Evolutionary conservation across 1,140 invertebrate genomes (phyloP).

Genomic region (Cydia strobilella): DNA sequence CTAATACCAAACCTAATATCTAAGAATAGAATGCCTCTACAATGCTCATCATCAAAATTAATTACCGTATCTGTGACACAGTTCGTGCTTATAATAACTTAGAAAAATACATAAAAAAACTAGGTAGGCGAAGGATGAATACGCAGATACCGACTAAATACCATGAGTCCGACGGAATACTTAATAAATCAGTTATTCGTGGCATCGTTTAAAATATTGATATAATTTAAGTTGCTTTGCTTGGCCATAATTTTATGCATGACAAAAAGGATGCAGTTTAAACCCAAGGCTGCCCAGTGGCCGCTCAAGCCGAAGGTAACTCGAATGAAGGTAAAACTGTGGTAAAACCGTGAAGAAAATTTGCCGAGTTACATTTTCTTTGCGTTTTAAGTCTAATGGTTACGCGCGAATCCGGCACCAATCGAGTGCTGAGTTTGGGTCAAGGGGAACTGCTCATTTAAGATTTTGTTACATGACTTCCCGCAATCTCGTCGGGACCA

Average conservation of each 20-base stretch:
- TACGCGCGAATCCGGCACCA: conserved; percentile 8
- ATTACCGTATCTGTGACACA: conserved; percentile 30
- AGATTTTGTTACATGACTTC: background rate
- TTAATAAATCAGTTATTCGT: conserved; percentile 36
- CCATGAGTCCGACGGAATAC: background rate
- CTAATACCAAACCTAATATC: too few species aligned
- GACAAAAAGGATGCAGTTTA: conserved; percentile 41
- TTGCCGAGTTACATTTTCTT: background rate
- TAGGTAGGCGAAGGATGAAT: conserved; percentile 39
- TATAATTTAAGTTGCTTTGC: conserved; percentile 45
- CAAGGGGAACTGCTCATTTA: background rate
- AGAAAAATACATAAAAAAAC: background rate
- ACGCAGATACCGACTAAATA: background rate
- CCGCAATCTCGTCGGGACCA: background rate
- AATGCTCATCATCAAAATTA: background rate
- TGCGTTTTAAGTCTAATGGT: conserved; percentile 3
- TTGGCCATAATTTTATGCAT: conserved; percentile 40
- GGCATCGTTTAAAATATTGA: conserved; percentile 40
- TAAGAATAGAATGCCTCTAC: background rate
- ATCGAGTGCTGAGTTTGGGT: background rate
- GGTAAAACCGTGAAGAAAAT: conserved; percentile 17
- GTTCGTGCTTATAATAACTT: conserved; percentile 9
- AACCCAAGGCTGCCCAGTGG: conserved; percentile 38
- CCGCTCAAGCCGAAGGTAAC: conserved; percentile 3
- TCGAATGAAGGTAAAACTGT: conserved; percentile 12